phyloP scores from a whole-genome alignment of 2,888 invertebrate species.

The Fragum fragum region DNA sequence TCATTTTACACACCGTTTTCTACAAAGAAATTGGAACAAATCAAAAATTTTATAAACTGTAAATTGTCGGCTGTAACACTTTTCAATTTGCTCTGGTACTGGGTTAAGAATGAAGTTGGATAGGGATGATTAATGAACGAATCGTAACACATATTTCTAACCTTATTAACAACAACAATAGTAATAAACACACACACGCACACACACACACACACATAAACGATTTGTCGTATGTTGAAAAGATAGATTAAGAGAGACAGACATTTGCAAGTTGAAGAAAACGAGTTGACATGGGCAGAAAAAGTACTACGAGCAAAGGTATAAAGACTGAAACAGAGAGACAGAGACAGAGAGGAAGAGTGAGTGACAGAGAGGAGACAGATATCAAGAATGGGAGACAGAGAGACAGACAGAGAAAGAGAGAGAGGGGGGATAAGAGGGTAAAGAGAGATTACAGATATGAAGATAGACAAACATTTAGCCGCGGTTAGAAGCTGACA shows the following conservation, averaged over 20 bases:
- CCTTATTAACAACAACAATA: too few relatives aligned
- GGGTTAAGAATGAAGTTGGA: too few relatives aligned
- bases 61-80: too few relatives aligned
- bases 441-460: neutral
- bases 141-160: too few relatives aligned
- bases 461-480: neutral
- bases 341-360: constrained; percentile 26
- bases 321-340: constrained; percentile 32
- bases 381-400: neutral
- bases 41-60: too few relatives aligned
- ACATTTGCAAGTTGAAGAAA: neutral
- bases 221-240: too few relatives aligned
- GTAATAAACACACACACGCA: too few relatives aligned
- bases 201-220: too few relatives aligned
- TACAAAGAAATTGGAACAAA: too few relatives aligned
- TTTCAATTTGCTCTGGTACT: too few relatives aligned
- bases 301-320: neutral
- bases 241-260: neutral
- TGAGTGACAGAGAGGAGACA: neutral
- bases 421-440: neutral
- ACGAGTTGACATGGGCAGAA: constrained; percentile 5
- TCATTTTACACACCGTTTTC: too few relatives aligned
- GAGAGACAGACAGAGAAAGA: constrained; percentile 12
- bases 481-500: neutral
- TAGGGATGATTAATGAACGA: too few relatives aligned